phyloP scores from a whole-genome alignment of 2,888 invertebrate species.

The Caenorhabditis zanzibari region DNA sequence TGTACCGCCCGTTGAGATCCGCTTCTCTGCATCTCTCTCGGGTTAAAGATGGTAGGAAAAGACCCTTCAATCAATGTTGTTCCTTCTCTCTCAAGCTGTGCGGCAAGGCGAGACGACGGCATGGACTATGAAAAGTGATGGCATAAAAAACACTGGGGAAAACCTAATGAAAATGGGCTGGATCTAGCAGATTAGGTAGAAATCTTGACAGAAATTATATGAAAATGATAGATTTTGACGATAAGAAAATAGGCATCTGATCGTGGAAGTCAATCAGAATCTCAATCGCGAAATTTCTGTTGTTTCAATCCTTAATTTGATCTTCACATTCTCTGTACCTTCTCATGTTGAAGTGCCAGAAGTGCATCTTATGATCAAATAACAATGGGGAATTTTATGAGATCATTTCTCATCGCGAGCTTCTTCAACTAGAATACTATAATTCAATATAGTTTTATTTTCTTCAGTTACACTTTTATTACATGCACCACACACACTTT shows the following conservation, averaged over 20 bases:
- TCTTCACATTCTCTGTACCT: no score
- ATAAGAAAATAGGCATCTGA: no score
- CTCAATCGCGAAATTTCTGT: no score
- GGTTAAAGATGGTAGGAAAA: conserved; percentile 37
- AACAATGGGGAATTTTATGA: no score
- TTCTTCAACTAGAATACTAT: neutral
- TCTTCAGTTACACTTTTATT: conserved; percentile 14
- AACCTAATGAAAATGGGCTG: conserved; percentile 16
- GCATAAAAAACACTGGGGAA: conserved; percentile 25
- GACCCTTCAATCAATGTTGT: conserved; percentile 36
- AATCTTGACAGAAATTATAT: no score
- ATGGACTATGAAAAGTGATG: conserved; percentile 27
- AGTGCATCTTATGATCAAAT: no score
- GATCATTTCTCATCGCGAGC: neutral
- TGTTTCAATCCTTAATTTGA: no score
- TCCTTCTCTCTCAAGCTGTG: conserved; percentile 7
- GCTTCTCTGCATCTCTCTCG: conserved; percentile 40
- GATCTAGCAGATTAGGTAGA: neutral
- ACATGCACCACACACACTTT: conserved; percentile 26
- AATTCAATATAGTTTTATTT: conserved; percentile 1
- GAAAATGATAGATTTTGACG: no score
- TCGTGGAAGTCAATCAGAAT: no score
- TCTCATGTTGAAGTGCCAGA: no score
- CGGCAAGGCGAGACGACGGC: conserved; percentile 17
- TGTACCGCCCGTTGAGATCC: conserved; percentile 57